Base-by-base conservation (phyloP, 2,797 vertebrate species). In the Danio jaintianensis region DNA sequence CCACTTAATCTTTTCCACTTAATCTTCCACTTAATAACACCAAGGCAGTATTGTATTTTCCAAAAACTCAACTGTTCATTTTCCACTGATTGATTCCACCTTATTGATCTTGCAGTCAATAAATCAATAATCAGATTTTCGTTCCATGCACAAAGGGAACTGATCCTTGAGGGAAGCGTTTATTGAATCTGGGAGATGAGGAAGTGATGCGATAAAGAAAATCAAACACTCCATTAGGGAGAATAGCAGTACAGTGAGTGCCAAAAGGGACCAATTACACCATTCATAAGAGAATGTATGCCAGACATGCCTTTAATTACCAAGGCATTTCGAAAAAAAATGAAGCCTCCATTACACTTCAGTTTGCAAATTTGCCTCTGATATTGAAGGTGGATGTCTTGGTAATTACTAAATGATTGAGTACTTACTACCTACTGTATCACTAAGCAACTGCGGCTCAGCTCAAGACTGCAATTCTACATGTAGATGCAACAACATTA, bases 281-380 rank as follows among this genome's bases (percentile, higher is more conserved):
- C 75, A 61, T 78, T 74, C 12, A 67, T 47, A n/a, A 6, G 43
- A 56, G 61, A 78, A 43, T 18, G 50, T 52, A 69, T 71, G 61
- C 29, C 67, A 78, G 22, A 59, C 50, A 72, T 78, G 58, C 29
- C 6, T 78, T 70, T 84, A 70, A 81, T 84, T 81, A 79, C 64
- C 15, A 64, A 73, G 20, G 42, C 18, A 55, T 74, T 47, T 42
- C n/a, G 6, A 12, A 50, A n/a, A 64, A 81, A 62, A 75, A 84
- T 69, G 1, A 48, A 0, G 0, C n/a, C 53, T 74, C 22, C 50
- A 83, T 85, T 80, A 80, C 55, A 16, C 15, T 22, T 45, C 20
- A 11, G 36, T 71, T 53, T 55, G 52, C 43, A 29, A 38, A 20
- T 67, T 22, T 18, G 53, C 13, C 61, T 42, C 43, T 29, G 10